Evolutionary conservation across 30 jellyfish, hydroid and myxozoan genomes (phyloP).

Genomic region (Catostylus mosaicus): DNA sequence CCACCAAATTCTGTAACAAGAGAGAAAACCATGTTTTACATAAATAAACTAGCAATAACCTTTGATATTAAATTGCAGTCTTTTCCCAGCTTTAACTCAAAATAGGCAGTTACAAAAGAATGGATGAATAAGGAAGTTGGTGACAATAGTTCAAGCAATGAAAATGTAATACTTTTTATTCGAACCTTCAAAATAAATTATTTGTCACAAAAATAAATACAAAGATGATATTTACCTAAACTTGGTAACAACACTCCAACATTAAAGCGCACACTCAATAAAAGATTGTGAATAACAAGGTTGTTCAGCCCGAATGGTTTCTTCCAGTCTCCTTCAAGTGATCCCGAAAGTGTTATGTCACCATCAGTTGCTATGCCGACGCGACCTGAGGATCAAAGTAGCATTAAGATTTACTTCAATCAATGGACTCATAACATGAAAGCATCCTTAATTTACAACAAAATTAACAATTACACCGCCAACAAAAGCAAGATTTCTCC

Average conservation of each 20-base stretch:
- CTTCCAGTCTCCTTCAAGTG: slow-evolving; percentile 70
- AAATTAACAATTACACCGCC: background rate
- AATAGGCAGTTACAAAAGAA: too few species aligned
- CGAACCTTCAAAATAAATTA: too few species aligned
- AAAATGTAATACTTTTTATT: too few species aligned
- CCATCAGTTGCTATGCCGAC: slow-evolving; percentile 25
- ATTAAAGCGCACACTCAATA: slow-evolving; percentile 29
- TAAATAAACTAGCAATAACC: too few species aligned
- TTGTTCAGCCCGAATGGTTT: slow-evolving; percentile 63
- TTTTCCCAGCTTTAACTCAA: too few species aligned
- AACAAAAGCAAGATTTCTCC: too few species aligned
- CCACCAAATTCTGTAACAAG: slow-evolving; percentile 45
- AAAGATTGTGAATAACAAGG: slow-evolving; percentile 52
- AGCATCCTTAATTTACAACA: background rate
- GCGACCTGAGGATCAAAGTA: background rate
- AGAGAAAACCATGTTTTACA: too few species aligned
- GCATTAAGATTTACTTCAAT: background rate
- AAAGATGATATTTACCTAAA: too few species aligned
- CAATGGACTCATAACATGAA: background rate
- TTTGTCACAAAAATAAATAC: too few species aligned
- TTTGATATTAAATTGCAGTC: too few species aligned
- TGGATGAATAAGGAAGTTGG: too few species aligned
- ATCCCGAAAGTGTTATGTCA: slow-evolving; percentile 28
- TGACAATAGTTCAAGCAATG: too few species aligned
- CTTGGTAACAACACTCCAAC: slow-evolving; percentile 58